A percentile compares a stretch with the other conserved stretches of the same genome.
These are phyloP conservation scores for Calycopis cecrops DNA, from an alignment of 1,140 invertebrate species.

Conservation along the genomic window DNA sequence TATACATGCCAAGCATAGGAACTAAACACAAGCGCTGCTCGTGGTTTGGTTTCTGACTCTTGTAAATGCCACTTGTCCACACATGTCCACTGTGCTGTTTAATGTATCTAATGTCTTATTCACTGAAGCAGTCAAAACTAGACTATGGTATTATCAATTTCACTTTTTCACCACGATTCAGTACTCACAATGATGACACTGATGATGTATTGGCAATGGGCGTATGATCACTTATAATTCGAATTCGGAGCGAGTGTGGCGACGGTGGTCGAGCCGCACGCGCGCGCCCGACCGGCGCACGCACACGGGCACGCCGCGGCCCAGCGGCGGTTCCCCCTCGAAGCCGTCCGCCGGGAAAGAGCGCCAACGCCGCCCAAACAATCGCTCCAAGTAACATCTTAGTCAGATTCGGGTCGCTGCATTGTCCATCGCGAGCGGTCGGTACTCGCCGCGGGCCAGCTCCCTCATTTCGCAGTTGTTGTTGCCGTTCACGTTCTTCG, in stretches of 20 bases:
- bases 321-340: constrained; percentile 70
- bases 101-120: constrained; percentile 25
- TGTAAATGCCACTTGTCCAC: constrained; percentile 43
- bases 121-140: constrained; percentile 27
- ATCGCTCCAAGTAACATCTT: constrained; percentile 78
- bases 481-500: constrained; percentile 82
- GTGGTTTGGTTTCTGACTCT: constrained; percentile 41
- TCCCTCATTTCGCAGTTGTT: constrained; percentile 86
- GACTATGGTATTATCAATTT: constrained; percentile 39
- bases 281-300: constrained; percentile 47
- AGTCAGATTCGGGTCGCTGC: constrained; percentile 78
- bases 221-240: constrained; percentile 46
- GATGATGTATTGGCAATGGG: constrained; percentile 21
- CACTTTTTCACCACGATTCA: constrained; percentile 35
- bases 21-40: constrained; percentile 71
- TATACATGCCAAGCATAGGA: constrained; percentile 59
- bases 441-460: constrained; percentile 69
- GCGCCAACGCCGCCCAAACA: constrained; percentile 77
- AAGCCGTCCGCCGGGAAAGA: constrained; percentile 64
- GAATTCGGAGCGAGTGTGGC: constrained; percentile 67
- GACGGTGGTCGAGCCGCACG: constrained; percentile 60
- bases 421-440: constrained; percentile 74
- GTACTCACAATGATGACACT: constrained; percentile 37
- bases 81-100: constrained; percentile 34
- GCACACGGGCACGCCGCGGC: constrained; percentile 57